Percentiles rank a stretch among this genome's conserved stretches.
phyloP scores from a whole-genome alignment of 2,888 invertebrate species.

The Drosophila mimetica region DNA sequence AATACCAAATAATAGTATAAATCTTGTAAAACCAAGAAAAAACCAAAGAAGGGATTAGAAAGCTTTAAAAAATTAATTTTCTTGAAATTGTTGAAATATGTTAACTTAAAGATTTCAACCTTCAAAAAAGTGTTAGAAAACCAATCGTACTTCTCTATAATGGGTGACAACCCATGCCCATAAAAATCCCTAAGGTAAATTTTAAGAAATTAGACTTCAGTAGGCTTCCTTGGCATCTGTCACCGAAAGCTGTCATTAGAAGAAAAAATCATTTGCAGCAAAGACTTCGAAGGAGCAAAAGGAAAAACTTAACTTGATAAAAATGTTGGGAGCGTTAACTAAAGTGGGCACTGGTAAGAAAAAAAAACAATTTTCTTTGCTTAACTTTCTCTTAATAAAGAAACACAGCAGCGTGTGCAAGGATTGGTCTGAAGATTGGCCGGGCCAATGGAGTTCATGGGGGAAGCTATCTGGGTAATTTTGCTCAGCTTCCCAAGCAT shows the following conservation, averaged over 20 bases:
- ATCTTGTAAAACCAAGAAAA: too few species aligned
- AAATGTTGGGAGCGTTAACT: conserved; percentile 52
- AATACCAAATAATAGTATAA: too few species aligned
- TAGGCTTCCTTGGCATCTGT: conserved; percentile 2
- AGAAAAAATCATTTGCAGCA: conserved; percentile 3
- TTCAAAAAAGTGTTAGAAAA: not conserved
- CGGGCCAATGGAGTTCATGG: not conserved
- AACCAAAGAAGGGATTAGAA: too few species aligned
- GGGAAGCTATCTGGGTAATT: not conserved
- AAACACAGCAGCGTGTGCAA: conserved; percentile 34
- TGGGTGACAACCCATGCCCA: conserved; percentile 14
- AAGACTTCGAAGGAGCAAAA: not conserved
- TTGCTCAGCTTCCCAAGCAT: not conserved
- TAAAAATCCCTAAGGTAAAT: too few species aligned
- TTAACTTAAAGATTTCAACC: not conserved
- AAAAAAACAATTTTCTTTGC: too few species aligned
- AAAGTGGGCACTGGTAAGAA: conserved; percentile 56
- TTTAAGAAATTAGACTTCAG: not conserved
- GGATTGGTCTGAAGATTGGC: conserved; percentile 20
- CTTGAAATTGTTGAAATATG: too few species aligned
- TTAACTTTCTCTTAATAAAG: not conserved
- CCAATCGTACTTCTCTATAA: not conserved
- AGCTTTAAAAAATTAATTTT: too few species aligned
- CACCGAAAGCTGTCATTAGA: not conserved
- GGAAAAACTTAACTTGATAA: not conserved